phyloP scores from a whole-genome alignment of 2,888 invertebrate genomes.

The Colostygia pectinataria region DNA sequence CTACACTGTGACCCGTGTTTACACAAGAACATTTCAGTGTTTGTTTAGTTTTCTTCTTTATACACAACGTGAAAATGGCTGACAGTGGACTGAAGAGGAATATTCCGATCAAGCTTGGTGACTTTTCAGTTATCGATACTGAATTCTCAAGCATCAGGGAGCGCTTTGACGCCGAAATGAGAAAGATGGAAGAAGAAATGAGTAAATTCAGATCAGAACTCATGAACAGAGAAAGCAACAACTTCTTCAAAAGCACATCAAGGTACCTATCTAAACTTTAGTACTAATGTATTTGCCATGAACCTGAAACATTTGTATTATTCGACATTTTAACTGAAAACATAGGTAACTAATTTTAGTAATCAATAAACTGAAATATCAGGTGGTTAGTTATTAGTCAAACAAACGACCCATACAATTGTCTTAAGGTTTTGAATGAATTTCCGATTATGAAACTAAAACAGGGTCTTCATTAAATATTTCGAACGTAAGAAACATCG shows the following conservation, averaged over 20 bases:
- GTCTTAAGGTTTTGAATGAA: neutral
- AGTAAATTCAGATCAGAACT: slow-evolving; percentile 95
- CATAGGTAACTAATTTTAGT: neutral
- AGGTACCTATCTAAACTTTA: slow-evolving; percentile 84
- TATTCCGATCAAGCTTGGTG: slow-evolving; percentile 96
- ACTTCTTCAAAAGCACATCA: slow-evolving; percentile 94
- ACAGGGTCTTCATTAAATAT: slow-evolving; percentile 46
- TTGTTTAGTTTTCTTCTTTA: slow-evolving; percentile 74
- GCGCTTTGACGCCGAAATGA: slow-evolving; percentile 98
- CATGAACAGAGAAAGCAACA: slow-evolving; percentile 95
- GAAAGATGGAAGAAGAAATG: slow-evolving; percentile 99
- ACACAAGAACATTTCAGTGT: slow-evolving; percentile 75
- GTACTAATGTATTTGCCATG: too few species aligned
- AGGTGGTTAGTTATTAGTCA: neutral
- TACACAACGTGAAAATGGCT: slow-evolving; percentile 85
- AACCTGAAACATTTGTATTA: too few species aligned
- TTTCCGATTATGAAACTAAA: slow-evolving; percentile 26
- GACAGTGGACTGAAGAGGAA: slow-evolving; percentile 92
- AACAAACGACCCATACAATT: neutral
- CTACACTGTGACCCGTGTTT: slow-evolving; percentile 74
- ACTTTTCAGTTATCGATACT: slow-evolving; percentile 97
- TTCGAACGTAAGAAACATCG: slow-evolving; percentile 51
- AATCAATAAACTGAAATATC: neutral
- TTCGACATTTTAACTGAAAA: neutral
- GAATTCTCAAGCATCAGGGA: slow-evolving; percentile 98